These are phyloP conservation scores for Rhinogobio ventralis DNA, from an alignment of 2,797 vertebrate species.

Conservation along the genomic window DNA sequence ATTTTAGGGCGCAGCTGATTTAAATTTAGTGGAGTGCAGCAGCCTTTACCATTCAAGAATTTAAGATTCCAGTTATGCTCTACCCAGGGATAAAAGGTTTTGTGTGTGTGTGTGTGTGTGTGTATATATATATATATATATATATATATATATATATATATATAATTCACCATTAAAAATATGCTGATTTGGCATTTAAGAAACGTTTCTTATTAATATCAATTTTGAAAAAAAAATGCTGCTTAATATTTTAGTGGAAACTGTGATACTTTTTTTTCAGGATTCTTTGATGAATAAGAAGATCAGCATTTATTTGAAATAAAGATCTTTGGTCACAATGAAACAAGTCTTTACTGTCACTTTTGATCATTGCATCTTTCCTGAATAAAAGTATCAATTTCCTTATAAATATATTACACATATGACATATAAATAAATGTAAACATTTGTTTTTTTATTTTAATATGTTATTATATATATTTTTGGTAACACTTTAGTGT, in stretches of 20 bases:
- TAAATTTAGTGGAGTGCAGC: slow-evolving; percentile 70
- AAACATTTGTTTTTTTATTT: no score
- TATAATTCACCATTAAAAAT: no score
- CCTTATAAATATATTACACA: not conserved
- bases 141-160: no score
- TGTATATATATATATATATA: no score
- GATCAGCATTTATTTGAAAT: not conserved
- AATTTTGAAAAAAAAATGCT: no score
- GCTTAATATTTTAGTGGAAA: not conserved
- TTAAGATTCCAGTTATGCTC: slow-evolving; percentile 59
- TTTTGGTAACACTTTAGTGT: no score
- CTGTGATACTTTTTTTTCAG: not conserved
- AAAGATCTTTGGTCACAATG: not conserved
- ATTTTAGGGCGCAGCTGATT: slow-evolving; percentile 81
- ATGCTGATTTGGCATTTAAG: not conserved
- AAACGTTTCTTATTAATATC: not conserved
- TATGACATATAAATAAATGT: not conserved
- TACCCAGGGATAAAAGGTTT: not conserved
- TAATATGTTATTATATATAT: no score
- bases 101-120: not conserved
- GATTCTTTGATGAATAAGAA: not conserved
- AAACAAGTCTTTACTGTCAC: not conserved
- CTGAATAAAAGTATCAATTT: not conserved
- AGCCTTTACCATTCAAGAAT: slow-evolving; percentile 66
- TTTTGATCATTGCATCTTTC: not conserved